Evolutionary conservation across 2,797 vertebrate species (phyloP).

Genomic region (Cynodonichthys magdalenae): DNA sequence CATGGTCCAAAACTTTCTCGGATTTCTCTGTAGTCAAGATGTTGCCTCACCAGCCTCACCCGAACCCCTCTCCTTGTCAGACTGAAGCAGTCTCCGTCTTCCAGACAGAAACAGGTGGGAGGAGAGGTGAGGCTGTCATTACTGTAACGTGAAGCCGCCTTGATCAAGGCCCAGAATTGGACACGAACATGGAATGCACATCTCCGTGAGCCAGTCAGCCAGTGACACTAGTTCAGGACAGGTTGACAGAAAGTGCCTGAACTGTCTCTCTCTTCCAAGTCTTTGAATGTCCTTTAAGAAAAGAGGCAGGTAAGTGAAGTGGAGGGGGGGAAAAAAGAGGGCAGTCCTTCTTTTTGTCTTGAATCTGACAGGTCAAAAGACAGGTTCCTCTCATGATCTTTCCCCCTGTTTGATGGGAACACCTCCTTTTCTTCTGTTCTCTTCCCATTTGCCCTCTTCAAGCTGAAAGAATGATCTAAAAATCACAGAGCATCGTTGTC

Average conservation of each 20-base stretch:
- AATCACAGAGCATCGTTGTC: background rate
- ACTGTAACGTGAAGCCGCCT: conserved; percentile 60
- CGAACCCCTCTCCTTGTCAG: conserved; percentile 48
- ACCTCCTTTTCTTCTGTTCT: conserved; percentile 16
- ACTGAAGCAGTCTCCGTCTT: conserved; percentile 53
- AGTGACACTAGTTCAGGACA: conserved; percentile 66
- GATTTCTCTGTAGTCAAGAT: conserved; percentile 60
- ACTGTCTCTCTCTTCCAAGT: conserved; percentile 53
- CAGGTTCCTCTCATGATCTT: conserved; percentile 40
- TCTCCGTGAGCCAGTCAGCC: conserved; percentile 45
- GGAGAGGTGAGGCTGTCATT: conserved; percentile 73
- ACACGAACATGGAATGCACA: conserved; percentile 62
- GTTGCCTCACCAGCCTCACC: conserved; percentile 10
- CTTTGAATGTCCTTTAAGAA: conserved; percentile 68
- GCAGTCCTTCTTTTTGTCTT: conserved; percentile 42
- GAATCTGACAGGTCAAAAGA: conserved; percentile 70
- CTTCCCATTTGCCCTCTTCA: conserved; percentile 6
- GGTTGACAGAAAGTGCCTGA: conserved; percentile 69
- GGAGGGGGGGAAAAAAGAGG: conserved; percentile 34
- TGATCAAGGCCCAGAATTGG: conserved; percentile 80
- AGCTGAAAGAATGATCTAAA: conserved; percentile 5
- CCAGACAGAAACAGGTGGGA: conserved; percentile 24
- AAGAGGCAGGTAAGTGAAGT: conserved; percentile 48
- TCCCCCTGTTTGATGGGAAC: conserved; percentile 14
- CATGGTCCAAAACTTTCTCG: conserved; percentile 63